Evolutionary conservation across 2,888 invertebrate species (phyloP).

Genomic region (Lacanobia oleracea): DNA sequence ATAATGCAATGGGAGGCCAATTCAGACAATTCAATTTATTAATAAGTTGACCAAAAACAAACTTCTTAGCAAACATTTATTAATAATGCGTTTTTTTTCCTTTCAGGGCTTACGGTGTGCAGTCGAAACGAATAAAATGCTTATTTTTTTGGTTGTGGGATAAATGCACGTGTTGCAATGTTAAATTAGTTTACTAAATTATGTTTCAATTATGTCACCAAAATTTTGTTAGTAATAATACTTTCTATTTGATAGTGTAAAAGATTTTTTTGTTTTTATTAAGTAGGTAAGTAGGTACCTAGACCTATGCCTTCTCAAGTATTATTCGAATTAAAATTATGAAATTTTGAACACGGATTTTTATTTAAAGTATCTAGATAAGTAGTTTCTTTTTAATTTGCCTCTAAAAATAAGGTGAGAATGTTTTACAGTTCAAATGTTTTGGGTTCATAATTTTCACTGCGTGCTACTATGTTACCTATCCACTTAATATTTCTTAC

Average conservation of each 20-base stretch:
- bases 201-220: neutral
- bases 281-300: neutral
- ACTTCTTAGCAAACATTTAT: no score
- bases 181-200: neutral
- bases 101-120: constrained; percentile 63
- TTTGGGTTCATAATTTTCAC: neutral
- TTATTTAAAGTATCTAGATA: neutral
- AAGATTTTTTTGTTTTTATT: neutral
- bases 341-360: neutral
- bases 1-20: neutral
- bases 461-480: neutral
- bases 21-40: neutral
- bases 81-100: constrained; percentile 27
- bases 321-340: constrained; percentile 15
- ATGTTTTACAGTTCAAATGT: neutral
- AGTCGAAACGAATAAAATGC: constrained; percentile 38
- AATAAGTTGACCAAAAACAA: neutral
- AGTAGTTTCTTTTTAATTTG: neutral
- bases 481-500: neutral
- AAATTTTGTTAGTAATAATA: neutral
- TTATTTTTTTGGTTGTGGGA: neutral
- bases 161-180: neutral
- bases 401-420: neutral
- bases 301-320: neutral
- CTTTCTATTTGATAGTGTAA: neutral